Base-by-base conservation (phyloP, 1,140 invertebrate species). In the Panulirus ornatus region DNA sequence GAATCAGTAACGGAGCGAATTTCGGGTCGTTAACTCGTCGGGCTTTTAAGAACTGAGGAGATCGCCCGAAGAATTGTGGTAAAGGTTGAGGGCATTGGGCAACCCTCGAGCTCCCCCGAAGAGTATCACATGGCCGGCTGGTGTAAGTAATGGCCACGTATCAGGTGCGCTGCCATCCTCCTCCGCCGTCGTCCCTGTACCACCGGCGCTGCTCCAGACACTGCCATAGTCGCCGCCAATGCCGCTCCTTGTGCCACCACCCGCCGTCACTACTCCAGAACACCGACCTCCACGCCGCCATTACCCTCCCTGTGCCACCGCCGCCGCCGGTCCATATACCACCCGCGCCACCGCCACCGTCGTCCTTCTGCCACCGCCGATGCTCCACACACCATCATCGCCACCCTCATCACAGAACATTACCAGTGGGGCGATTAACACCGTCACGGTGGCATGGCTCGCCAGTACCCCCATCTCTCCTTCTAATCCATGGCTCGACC, bases 141-240 rank as follows among this genome's bases (percentile, higher is more conserved):
- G 44, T 76, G 73, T 84, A 84, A 84, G 82, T 84, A 71, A 84
- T 71, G 82, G 66, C 66, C 70, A 44, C 63, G 82, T 84, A 84
- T 84, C 82, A 84, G 82, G 82, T 84, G 66, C 66, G 66, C 70
- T 16, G 36, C 42, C 44, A 22, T 58, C 78, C n/a, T 63, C 38
- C 44, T 38, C 73, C 73, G 40, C 40, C 40, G 40, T 40, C 22
- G 73, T 22, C 9, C 6, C 71, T 73, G 19, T 11, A 8, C 34
- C 36, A 16, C 34, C 36, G n/a, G n/a, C 14, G 22, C 27, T 34
- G 22, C 27, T 36, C 11, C 66, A 5, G 27, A 2, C 19, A 22
- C 22, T 22, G 51, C 16, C 58, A 66, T 27, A 22, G 2, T 27
- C n/a, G 2, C 58, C 22, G 2, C 58, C 58, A n/a, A 22, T 11